Evolutionary conservation across 1,140 invertebrate genomes (phyloP), one percentile per base, ranked within the genome.

Genomic region (Bombus waltoni): DNA sequence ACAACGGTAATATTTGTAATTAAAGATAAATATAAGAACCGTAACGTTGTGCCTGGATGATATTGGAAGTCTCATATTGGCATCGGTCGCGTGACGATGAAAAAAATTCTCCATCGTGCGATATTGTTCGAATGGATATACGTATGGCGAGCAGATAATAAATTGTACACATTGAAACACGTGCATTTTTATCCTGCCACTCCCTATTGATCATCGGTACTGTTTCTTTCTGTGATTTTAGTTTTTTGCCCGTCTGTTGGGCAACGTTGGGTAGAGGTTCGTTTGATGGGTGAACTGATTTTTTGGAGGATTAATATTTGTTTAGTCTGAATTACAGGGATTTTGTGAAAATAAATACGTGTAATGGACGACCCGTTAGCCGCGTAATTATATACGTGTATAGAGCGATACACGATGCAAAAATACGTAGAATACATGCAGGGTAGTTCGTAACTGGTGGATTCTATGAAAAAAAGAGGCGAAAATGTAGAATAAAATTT

Each of bases 1-100:
- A 73, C 25, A 38, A 25, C 15, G 47, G 53, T n/a, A 79, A 79
- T 79, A 79, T 68, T 68, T 68, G n/a, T 79, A 79, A 79, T 79
- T 79, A 59, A 76, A 76, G 53, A 32, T 53, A 76, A 76, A 76
- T 76, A 76, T 25, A 38, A 10, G 32, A 35, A 25, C 47, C 2
- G 47, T 38, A 18, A 22, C 13, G 38, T 32, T 35, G 22, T 25
- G 4, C 6, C 11, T 10, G 11, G 32, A 38, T 35, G 35, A 59
- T 76, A 76, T 40, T 76, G 53, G 25, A 59, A n/a, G 35, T 59
- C 13, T 59, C 35, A n/a, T 76, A 59, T 76, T 40, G 53, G 32
- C 35, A 40, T 25, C 2, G 40, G 62, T 18, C n/a, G 32, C 44
- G 47, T 76, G 38, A 53, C 18, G 18, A 1, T 53, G 66, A 18